Conservation (phyloP, 2,797 vertebrate species). For the Odontamblyopus rebecca region DNA sequence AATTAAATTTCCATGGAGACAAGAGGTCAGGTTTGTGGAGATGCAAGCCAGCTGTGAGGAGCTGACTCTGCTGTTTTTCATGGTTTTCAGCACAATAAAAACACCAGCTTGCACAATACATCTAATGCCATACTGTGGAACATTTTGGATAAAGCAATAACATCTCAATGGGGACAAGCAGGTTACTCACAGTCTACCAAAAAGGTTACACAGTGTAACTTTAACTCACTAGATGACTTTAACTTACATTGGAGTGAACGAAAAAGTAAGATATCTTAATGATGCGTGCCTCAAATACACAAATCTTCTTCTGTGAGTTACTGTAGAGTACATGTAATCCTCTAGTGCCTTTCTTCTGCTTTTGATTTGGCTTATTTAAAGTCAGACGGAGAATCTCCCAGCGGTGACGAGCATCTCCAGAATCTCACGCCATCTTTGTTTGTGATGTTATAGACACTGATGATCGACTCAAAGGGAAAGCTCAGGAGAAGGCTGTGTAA, state of each 20-base stretch:
- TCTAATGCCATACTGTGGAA: too few species aligned
- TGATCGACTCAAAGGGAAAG: not conserved
- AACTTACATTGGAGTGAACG: not conserved
- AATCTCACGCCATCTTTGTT: not conserved
- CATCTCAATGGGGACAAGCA: too few species aligned
- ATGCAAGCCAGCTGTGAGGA: too few species aligned
- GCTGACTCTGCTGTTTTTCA: too few species aligned
- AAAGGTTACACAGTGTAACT: too few species aligned
- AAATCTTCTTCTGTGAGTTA: not conserved
- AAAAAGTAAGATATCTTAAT: not conserved
- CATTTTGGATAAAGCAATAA: too few species aligned
- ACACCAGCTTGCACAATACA: too few species aligned
- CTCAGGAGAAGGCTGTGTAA: not conserved
- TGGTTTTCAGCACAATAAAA: too few species aligned
- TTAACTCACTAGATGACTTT: not conserved
- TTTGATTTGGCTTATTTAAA: slow-evolving; percentile 2
- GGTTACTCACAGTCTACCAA: too few species aligned
- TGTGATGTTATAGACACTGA: slow-evolving; percentile 3
- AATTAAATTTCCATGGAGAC: too few species aligned
- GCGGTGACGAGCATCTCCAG: not conserved
- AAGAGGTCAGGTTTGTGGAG: too few species aligned
- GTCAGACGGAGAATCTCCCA: not conserved
- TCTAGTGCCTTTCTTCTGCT: not conserved
- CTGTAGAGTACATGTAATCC: not conserved
- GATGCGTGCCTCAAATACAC: not conserved